Evolutionary conservation across 2,113 vertebrate species (phyloP).

Genomic region (Gambusia holbrooki): DNA sequence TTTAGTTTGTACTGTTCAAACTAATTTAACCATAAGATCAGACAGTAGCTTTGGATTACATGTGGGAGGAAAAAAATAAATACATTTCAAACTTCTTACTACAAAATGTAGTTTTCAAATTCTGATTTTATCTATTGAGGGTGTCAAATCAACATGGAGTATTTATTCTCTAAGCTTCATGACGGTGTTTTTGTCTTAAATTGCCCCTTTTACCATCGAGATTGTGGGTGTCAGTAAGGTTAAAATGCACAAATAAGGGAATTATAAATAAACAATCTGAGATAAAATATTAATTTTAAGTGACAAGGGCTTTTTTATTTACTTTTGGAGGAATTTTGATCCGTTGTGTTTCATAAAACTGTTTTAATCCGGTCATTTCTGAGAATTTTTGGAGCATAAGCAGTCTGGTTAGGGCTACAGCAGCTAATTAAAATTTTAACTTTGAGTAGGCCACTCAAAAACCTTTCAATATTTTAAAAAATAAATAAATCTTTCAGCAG

Average conservation of each 20-base stretch:
- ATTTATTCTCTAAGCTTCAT: background rate
- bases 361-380: background rate
- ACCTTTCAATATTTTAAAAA: background rate
- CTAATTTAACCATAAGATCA: background rate
- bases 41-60: background rate
- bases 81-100: no score
- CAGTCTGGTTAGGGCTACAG: background rate
- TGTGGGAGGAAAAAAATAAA: background rate
- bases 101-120: background rate
- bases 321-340: background rate
- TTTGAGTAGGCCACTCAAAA: background rate
- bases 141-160: background rate
- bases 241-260: background rate
- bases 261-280: background rate
- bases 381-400: background rate
- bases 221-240: background rate
- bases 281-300: background rate
- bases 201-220: background rate
- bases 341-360: background rate
- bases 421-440: background rate
- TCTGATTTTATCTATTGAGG: background rate
- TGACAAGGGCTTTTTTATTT: background rate
- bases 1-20: slow-evolving; percentile 14
- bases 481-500: background rate
- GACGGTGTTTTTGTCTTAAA: background rate